Evolutionary conservation across 1,140 invertebrate genomes (phyloP), one percentile per base, ranked within the genome.

Genomic region (Andricus grossulariae): DNA sequence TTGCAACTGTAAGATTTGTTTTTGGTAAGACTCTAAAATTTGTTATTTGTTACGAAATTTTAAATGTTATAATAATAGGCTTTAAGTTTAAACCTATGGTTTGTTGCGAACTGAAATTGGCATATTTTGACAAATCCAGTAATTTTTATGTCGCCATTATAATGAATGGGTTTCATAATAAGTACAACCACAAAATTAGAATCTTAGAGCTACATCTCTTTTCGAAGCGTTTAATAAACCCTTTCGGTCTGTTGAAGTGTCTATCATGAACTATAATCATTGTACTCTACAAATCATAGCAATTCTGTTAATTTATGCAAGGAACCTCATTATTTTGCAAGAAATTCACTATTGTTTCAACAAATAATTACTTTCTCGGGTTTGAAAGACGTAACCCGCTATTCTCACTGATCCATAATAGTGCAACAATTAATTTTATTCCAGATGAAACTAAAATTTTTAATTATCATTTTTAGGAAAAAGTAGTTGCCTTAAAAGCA

Each of bases 231-330:
- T 66, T n/a, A 45, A 25, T 16, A 66, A 32, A 66, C 60, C 32
- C 25, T 45, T 45, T 45, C 15, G 60, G 60, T 66, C 10, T n/a
- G 7, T 39, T 1, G 39, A 66, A 15, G 60, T 66, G 25, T 66
- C 32, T 66, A 45, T 66, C n/a, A 16, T 39, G 60, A 66, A 66
- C 60, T 32, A 66, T 66, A 66, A 66, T 66, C 32, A 66, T 66
- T 32, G 60, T 66, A 21, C 16, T 66, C 25, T 32, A 66, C 25
- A 39, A 66, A 66, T 66, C 60, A 66, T 66, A 66, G 60, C 15
- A 66, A 45, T 66, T 32, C 32, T n/a, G 60, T 66, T 16, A 45
- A 66, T 66, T 25, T 66, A 66, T 39, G 60, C 60, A 66, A 66
- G 60, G 25, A 66, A 39, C 5, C 60, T 45, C 25, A 16, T 66